Evolutionary conservation across 2,113 vertebrate genomes (phyloP).

Genomic region (Podilymbus podiceps): DNA sequence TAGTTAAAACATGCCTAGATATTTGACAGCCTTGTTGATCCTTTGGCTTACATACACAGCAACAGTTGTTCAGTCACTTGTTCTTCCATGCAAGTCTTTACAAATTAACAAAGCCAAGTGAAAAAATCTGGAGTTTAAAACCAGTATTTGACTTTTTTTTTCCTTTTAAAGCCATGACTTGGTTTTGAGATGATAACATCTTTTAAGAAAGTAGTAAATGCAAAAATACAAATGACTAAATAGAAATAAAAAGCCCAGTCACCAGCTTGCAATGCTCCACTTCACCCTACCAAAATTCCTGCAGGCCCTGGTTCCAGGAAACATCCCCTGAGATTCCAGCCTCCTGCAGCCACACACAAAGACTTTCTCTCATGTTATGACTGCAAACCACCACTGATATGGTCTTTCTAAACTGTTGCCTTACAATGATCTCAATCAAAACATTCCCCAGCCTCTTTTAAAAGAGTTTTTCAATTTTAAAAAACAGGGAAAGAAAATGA

Average conservation of each 20-base stretch:
- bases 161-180: background rate
- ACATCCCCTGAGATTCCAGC: background rate
- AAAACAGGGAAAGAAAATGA: background rate
- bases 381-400: background rate
- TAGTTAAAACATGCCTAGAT: background rate
- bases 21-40: background rate
- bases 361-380: background rate
- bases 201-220: background rate
- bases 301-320: background rate
- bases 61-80: background rate
- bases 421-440: background rate
- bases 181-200: background rate
- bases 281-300: background rate
- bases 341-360: background rate
- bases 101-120: background rate
- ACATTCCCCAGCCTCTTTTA: background rate
- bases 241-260: background rate
- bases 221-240: background rate
- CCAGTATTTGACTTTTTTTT: background rate
- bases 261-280: background rate
- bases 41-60: background rate
- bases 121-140: background rate
- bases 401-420: background rate
- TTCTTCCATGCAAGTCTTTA: background rate
- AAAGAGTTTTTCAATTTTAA: background rate